Base-by-base conservation (phyloP, 2,888 invertebrate genomes). In the Hirtodrosophila duncani region DNA sequence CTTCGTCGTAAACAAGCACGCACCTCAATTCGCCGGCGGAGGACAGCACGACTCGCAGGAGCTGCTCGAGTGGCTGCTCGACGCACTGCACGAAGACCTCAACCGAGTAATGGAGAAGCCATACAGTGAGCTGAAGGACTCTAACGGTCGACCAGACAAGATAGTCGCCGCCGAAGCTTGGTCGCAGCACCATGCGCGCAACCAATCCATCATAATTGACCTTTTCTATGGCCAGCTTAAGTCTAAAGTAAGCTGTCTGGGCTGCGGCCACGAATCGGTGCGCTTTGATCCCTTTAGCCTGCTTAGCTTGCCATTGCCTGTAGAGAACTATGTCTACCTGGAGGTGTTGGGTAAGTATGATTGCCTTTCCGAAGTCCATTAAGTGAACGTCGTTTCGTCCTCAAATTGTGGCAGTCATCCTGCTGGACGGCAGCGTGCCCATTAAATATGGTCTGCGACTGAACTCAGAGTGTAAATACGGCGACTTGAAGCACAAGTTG, bases 41-140 rank as follows among this genome's bases (percentile, higher is more conserved):
- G 95, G 95, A 7, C 97, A 97, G 87, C 97, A 97, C 87, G 97
- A 97, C 89, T 95, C 96, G 41, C 97, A 95, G 71, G 97, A 97
- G 88, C 89, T 97, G 66, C 90, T 97, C 20, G 95, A 96, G 39
- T 97, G 97, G 91, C 88, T 97, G 63, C 88, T 97, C 72, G 97
- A 97, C 88, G 93, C 95, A 37, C 89, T 97, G 66, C 97, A 97
- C 87, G 96, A 97, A 88, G 96, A 97, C 87, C 89, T 97, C 62
- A 96, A 96, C 88, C 88, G 96, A 7, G 94, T 94, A 0, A 90
- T 89, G 63, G 87, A 87, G 38, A 92, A 92, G 72, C 92, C 93
- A 0, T 94, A 94, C 80, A 88, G 91, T 2, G 92, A 92, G 82
- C 84, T 93, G 23, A 91, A 92, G 75, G 93, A 94, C 84, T 92